phyloP scores from a whole-genome alignment of 2,888 invertebrate genomes.

The Caenorhabditis sulstoni region DNA sequence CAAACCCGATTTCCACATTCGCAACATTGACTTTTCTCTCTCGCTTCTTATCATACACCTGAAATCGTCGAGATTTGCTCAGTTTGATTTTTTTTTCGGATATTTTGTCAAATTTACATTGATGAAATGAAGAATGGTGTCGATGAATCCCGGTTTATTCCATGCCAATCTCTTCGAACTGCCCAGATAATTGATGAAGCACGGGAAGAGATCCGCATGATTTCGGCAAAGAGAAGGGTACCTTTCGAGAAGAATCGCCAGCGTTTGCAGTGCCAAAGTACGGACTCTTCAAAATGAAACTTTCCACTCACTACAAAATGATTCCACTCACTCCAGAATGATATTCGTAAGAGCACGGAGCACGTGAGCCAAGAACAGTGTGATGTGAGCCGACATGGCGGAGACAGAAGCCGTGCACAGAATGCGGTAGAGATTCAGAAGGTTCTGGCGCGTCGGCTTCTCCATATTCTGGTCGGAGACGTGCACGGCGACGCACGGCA shows the following conservation, averaged over 20 bases:
- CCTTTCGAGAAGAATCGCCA: conserved; percentile 59
- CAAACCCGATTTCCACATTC: conserved; percentile 25
- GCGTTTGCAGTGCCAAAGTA: conserved; percentile 60
- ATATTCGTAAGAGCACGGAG: conserved; percentile 67
- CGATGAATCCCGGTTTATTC: conserved; percentile 63
- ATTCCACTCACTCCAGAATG: conserved; percentile 53
- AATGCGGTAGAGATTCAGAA: conserved; percentile 39
- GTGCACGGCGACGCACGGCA: conserved; percentile 67
- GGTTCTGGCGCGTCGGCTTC: conserved; percentile 40
- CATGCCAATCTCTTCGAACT: conserved; percentile 60
- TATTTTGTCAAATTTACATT: conserved; percentile 40
- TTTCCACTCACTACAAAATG: neutral
- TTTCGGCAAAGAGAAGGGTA: conserved; percentile 66
- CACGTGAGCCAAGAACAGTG: conserved; percentile 70
- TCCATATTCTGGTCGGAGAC: conserved; percentile 55
- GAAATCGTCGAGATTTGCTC: conserved; percentile 6
- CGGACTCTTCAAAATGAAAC: conserved; percentile 60
- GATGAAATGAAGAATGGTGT: conserved; percentile 59
- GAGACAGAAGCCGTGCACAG: conserved; percentile 63
- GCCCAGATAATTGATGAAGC: conserved; percentile 65
- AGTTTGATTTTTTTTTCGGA: no score
- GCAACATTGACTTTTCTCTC: conserved; percentile 22
- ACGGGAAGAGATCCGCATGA: conserved; percentile 66
- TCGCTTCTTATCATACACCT: conserved; percentile 48
- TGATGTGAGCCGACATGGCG: conserved; percentile 73